These are phyloP conservation scores for Eucidaris tribuloides DNA, from an alignment of 35 echinoderm and acorn worm species.

Conservation along the genomic window DNA sequence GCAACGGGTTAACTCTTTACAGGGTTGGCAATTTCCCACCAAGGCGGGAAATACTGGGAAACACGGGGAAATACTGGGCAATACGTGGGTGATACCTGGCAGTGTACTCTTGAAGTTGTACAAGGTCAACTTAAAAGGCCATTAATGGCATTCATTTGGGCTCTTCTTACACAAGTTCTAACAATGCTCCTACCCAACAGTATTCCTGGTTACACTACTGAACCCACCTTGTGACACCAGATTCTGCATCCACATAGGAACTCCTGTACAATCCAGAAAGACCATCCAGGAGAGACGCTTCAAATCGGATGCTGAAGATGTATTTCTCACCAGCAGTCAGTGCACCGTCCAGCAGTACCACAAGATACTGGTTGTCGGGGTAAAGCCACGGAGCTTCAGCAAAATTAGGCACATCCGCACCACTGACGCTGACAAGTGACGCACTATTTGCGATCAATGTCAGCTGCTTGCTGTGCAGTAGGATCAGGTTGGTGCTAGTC, in stretches of 20 bases:
- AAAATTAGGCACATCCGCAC: background rate
- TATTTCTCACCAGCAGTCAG: slow-evolving; percentile 30
- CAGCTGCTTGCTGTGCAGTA: slow-evolving; percentile 82
- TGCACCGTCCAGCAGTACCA: slow-evolving; percentile 36
- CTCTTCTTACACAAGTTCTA: background rate
- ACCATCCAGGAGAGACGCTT: slow-evolving; percentile 31
- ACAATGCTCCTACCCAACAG: background rate
- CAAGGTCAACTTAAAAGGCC: too few species aligned
- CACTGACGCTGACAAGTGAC: background rate
- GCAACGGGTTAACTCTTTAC: too few species aligned
- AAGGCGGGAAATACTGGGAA: background rate
- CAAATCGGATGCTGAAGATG: slow-evolving; percentile 45
- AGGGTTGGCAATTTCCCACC: background rate
- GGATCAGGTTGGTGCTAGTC: slow-evolving; percentile 34
- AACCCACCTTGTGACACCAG: slow-evolving; percentile 11
- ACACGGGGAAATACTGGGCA: too few species aligned
- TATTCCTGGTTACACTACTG: background rate
- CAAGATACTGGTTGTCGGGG: slow-evolving; percentile 51
- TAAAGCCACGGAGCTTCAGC: slow-evolving; percentile 17
- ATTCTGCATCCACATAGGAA: slow-evolving; percentile 25
- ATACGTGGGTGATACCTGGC: too few species aligned
- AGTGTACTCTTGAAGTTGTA: too few species aligned
- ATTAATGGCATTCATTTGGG: too few species aligned
- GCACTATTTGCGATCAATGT: slow-evolving; percentile 17
- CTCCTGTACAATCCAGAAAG: slow-evolving; percentile 67